Conservation (phyloP, 1,140 invertebrate species). For the Parapsyche elsis region DNA sequence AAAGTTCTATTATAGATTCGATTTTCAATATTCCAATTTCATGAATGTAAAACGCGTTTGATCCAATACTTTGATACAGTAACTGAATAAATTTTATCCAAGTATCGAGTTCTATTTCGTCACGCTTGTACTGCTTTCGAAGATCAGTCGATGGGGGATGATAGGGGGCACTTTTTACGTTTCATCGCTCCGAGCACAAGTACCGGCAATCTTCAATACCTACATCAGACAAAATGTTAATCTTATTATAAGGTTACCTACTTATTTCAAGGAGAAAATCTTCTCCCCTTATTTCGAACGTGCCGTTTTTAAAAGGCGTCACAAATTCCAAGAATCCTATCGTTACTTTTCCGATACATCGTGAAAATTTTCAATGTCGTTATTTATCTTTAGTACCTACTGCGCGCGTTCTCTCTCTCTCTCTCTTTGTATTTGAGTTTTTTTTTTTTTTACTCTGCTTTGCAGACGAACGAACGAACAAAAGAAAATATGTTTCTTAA, state of each 20-base stretch:
- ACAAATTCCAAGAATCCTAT: neutral
- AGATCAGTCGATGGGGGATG: constrained; percentile 34
- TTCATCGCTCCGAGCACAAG: constrained; percentile 52
- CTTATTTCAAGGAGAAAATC: constrained; percentile 32
- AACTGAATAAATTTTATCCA: no score
- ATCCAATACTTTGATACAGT: no score
- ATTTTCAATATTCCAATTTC: no score
- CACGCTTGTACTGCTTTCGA: constrained; percentile 19
- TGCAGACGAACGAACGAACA: constrained; percentile 52
- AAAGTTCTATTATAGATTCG: no score
- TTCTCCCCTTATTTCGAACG: neutral
- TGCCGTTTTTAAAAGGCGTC: neutral
- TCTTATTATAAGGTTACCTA: constrained; percentile 56
- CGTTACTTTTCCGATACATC: constrained; percentile 3
- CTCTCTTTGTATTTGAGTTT: neutral
- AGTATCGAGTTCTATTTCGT: neutral
- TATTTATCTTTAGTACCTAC: constrained; percentile 20
- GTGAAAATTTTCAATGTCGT: neutral
- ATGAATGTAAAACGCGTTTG: no score
- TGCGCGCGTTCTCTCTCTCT: constrained; percentile 38
- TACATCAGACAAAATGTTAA: constrained; percentile 55
- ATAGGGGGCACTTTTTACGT: constrained; percentile 53
- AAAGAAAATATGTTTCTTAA: constrained; percentile 57
- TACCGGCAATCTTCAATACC: constrained; percentile 52
- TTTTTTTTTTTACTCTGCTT: neutral